Percentiles rank a stretch among this genome's conserved stretches.
phyloP scores from a whole-genome alignment of 2,888 invertebrate species.

The Leucophenga montana region DNA sequence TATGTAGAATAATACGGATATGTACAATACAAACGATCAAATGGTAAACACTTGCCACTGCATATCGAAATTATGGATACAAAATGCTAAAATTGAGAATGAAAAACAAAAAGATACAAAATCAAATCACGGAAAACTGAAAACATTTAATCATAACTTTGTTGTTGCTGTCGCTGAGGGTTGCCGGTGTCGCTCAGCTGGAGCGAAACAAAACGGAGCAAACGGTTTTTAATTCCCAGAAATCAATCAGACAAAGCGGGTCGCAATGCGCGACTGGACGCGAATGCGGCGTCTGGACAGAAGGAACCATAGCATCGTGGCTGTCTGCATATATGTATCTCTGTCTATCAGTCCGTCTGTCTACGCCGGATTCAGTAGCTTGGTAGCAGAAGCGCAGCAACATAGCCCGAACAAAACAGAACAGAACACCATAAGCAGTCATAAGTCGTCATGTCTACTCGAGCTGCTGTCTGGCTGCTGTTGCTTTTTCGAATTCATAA shows the following conservation, averaged over 20 bases:
- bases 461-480: slow-evolving; percentile 50
- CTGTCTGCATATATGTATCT: background rate
- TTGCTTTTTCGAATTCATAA: slow-evolving; percentile 56
- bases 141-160: slow-evolving; percentile 62
- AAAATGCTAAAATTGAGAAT: slow-evolving; percentile 35
- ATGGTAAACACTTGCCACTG: slow-evolving; percentile 63
- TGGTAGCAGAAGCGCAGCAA: slow-evolving; percentile 53
- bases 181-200: slow-evolving; percentile 51
- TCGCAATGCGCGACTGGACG: slow-evolving; percentile 18
- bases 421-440: slow-evolving; percentile 43
- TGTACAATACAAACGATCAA: slow-evolving; percentile 1
- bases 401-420: background rate
- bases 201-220: slow-evolving; percentile 5
- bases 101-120: slow-evolving; percentile 26
- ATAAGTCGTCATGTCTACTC: slow-evolving; percentile 52
- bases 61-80: slow-evolving; percentile 30
- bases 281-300: slow-evolving; percentile 6
- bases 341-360: background rate
- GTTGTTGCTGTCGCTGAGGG: slow-evolving; percentile 59
- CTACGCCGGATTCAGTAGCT: slow-evolving; percentile 28
- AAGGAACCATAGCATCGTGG: background rate
- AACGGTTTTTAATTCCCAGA: slow-evolving; percentile 56
- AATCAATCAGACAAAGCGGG: slow-evolving; percentile 61
- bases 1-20: no score
- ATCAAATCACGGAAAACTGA: background rate